Evolutionary conservation across 2,888 invertebrate genomes (phyloP).

Genomic region (Eudasyphora cyanicolor): DNA sequence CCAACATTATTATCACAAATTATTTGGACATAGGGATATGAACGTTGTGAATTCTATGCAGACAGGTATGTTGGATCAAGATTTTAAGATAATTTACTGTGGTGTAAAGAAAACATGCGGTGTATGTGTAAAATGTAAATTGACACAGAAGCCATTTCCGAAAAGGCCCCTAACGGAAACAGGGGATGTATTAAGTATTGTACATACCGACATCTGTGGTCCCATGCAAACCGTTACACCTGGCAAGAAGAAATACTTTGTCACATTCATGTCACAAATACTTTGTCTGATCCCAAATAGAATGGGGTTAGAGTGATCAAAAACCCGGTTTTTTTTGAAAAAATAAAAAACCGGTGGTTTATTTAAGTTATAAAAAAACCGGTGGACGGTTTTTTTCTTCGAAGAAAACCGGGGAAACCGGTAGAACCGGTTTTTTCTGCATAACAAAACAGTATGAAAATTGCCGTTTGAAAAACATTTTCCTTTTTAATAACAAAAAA

Average conservation of each 20-base stretch:
- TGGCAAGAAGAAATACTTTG: slow-evolving; percentile 67
- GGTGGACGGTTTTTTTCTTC: too few relatives aligned
- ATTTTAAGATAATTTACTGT: slow-evolving; percentile 27
- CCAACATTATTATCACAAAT: too few relatives aligned
- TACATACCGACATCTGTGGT: neutral
- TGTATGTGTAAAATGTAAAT: slow-evolving; percentile 8
- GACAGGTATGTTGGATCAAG: neutral
- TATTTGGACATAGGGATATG: neutral
- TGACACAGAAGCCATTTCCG: neutral
- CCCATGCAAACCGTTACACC: slow-evolving; percentile 61
- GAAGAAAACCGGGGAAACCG: too few relatives aligned
- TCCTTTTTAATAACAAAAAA: too few relatives aligned
- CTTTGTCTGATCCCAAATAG: too few relatives aligned
- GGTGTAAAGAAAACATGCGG: neutral
- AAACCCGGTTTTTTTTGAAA: too few relatives aligned
- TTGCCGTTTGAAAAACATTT: too few relatives aligned
- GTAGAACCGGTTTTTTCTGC: too few relatives aligned
- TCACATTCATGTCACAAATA: slow-evolving; percentile 1
- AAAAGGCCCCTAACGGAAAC: neutral
- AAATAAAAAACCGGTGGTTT: too few relatives aligned
- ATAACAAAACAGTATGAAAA: too few relatives aligned
- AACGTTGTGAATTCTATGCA: neutral
- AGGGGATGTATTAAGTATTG: neutral
- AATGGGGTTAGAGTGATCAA: too few relatives aligned
- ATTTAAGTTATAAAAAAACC: too few relatives aligned